phyloP scores from a whole-genome alignment of 2,888 invertebrate genomes.

The Tenthredo livida region DNA sequence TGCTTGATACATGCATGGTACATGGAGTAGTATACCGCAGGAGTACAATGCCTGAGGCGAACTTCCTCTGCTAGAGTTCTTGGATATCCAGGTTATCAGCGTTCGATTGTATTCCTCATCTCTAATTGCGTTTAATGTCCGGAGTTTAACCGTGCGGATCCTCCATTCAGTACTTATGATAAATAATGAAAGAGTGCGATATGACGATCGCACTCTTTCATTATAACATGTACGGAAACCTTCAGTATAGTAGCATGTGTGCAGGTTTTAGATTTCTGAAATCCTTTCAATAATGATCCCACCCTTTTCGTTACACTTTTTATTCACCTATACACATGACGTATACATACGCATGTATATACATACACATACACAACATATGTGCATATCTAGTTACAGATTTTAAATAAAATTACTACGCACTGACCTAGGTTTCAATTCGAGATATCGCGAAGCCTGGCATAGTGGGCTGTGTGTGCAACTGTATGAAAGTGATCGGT shows the following conservation, averaged over 20 bases:
- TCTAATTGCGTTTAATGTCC: conserved; percentile 59
- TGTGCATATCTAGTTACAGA: too few relatives aligned
- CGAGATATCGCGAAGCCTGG: conserved; percentile 48
- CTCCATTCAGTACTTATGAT: not conserved
- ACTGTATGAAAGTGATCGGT: conserved; percentile 65
- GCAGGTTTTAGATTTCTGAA: not conserved
- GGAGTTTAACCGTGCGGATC: conserved; percentile 37
- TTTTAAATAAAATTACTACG: conserved; percentile 28
- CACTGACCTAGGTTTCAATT: conserved; percentile 66
- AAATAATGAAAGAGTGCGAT: not conserved
- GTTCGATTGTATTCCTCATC: conserved; percentile 68
- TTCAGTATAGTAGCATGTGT: too few relatives aligned
- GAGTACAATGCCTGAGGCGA: not conserved
- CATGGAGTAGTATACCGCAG: not conserved
- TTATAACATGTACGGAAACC: not conserved
- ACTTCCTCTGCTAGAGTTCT: conserved; percentile 4
- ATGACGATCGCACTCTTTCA: not conserved
- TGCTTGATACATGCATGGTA: not conserved
- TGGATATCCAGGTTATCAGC: conserved; percentile 65
- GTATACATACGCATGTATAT: too few relatives aligned
- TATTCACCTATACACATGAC: not conserved
- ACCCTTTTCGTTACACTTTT: not conserved
- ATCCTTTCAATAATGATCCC: not conserved
- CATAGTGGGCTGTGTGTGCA: conserved; percentile 47
- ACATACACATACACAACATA: too few relatives aligned